These are phyloP conservation scores for Artemia sinica DNA, from an alignment of 2,888 invertebrate genomes.

Conservation along the genomic window DNA sequence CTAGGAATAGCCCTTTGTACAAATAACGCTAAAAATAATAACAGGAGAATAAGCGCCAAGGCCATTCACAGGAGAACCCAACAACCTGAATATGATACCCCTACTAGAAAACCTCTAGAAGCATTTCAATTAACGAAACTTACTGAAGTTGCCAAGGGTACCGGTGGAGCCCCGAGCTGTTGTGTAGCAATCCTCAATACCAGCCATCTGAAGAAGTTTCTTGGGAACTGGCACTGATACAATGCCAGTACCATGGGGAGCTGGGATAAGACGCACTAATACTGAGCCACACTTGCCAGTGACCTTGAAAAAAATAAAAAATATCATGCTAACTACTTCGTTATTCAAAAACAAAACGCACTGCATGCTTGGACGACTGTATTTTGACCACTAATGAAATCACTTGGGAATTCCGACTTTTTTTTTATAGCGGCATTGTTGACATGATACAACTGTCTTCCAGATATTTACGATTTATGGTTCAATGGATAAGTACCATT, in stretches of 20 bases:
- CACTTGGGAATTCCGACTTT: too few relatives aligned
- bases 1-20: too few relatives aligned
- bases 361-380: background rate
- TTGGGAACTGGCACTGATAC: conserved; percentile 98
- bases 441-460: too few relatives aligned
- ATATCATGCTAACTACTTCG: conserved; percentile 22
- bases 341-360: background rate
- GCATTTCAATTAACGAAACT: conserved; percentile 24
- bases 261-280: conserved; percentile 90
- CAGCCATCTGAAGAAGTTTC: conserved; percentile 95
- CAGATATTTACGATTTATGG: too few relatives aligned
- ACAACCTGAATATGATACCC: too few relatives aligned
- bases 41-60: too few relatives aligned
- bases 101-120: too few relatives aligned
- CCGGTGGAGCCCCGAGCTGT: conserved; percentile 93
- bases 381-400: conserved; percentile 21
- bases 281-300: conserved; percentile 99
- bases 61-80: too few relatives aligned
- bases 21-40: too few relatives aligned
- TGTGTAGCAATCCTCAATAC: conserved; percentile 98
- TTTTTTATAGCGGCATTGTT: too few relatives aligned
- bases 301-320: conserved; percentile 44
- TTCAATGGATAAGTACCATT: too few relatives aligned
- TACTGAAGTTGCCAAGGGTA: conserved; percentile 85
- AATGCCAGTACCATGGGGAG: conserved; percentile 98